These are phyloP conservation scores for Gobius niger DNA, from an alignment of 2,113 vertebrate species.

Conservation along the genomic window DNA sequence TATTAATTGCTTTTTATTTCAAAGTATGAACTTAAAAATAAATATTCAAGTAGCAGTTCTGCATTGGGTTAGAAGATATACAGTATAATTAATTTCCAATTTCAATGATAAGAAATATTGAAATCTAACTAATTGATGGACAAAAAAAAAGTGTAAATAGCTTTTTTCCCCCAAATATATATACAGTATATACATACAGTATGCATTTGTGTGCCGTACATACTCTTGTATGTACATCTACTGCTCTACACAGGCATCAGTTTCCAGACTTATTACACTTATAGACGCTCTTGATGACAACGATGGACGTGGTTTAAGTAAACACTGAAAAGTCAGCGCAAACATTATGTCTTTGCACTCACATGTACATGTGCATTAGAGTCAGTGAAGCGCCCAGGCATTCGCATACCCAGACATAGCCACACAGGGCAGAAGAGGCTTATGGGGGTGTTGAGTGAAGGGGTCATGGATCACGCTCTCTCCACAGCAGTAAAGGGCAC, in stretches of 20 bases:
- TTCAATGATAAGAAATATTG: too few relatives aligned
- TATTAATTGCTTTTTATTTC: too few relatives aligned
- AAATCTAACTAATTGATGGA: too few relatives aligned
- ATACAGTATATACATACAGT: too few relatives aligned
- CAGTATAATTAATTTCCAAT: too few relatives aligned
- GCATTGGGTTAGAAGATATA: too few relatives aligned
- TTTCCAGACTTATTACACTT: background rate
- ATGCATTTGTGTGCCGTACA: too few relatives aligned
- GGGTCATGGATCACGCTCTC: constrained; percentile 54
- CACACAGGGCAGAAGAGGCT: constrained; percentile 27
- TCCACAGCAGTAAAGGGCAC: constrained; percentile 52
- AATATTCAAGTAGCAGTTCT: too few relatives aligned
- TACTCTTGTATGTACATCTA: background rate
- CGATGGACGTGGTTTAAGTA: constrained; percentile 12
- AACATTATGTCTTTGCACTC: constrained; percentile 19
- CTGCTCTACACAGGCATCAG: background rate
- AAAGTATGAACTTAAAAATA: too few relatives aligned
- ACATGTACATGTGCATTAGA: constrained; percentile 17
- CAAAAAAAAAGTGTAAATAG: too few relatives aligned
- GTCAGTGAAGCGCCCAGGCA: constrained; percentile 19
- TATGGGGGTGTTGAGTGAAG: constrained; percentile 56
- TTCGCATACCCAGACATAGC: constrained; percentile 34
- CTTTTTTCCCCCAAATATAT: too few relatives aligned
- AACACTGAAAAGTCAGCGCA: constrained; percentile 30
- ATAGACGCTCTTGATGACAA: background rate